A percentile compares a stretch with the other conserved stretches of the same genome.
Conservation (phyloP, 2,888 invertebrate species). For the Nephrotoma flavescens region DNA sequence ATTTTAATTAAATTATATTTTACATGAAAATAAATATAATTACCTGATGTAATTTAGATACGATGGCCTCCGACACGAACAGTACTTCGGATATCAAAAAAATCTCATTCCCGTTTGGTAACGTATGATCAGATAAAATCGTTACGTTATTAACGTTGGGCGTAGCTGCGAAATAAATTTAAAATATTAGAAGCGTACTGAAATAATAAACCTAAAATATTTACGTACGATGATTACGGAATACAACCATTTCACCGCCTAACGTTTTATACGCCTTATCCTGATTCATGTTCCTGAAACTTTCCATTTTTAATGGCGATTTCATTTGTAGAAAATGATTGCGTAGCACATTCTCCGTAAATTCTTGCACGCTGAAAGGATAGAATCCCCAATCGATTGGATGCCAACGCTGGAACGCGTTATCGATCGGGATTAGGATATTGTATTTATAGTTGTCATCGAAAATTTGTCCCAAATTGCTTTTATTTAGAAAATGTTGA, state of each 20-base stretch:
- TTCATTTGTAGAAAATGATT: slow-evolving; percentile 45
- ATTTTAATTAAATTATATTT: not conserved
- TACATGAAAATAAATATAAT: not conserved
- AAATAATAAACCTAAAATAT: not conserved
- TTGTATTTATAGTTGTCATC: slow-evolving; percentile 40
- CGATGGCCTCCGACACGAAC: slow-evolving; percentile 45
- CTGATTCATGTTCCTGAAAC: slow-evolving; percentile 33
- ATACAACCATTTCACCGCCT: slow-evolving; percentile 41
- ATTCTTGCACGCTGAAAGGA: slow-evolving; percentile 49
- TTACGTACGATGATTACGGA: slow-evolving; percentile 41
- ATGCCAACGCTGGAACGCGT: slow-evolving; percentile 51
- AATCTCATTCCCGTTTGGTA: slow-evolving; percentile 45
- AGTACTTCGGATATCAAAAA: slow-evolving; percentile 44
- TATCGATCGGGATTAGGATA: slow-evolving; percentile 46
- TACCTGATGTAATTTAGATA: slow-evolving; percentile 44
- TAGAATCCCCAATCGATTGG: slow-evolving; percentile 57
- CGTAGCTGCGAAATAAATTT: slow-evolving; percentile 26
- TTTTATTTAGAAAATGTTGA: slow-evolving; percentile 44
- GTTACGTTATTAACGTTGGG: slow-evolving; percentile 43
- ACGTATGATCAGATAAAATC: slow-evolving; percentile 44
- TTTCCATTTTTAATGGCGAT: slow-evolving; percentile 36
- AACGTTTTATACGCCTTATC: slow-evolving; percentile 39
- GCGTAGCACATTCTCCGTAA: slow-evolving; percentile 43
- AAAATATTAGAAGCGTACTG: not conserved
- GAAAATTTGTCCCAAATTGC: slow-evolving; percentile 42